Evolutionary conservation across 2,888 invertebrate genomes (phyloP), one percentile per base, ranked within the genome.

Genomic region (Ptilodon capucinus): DNA sequence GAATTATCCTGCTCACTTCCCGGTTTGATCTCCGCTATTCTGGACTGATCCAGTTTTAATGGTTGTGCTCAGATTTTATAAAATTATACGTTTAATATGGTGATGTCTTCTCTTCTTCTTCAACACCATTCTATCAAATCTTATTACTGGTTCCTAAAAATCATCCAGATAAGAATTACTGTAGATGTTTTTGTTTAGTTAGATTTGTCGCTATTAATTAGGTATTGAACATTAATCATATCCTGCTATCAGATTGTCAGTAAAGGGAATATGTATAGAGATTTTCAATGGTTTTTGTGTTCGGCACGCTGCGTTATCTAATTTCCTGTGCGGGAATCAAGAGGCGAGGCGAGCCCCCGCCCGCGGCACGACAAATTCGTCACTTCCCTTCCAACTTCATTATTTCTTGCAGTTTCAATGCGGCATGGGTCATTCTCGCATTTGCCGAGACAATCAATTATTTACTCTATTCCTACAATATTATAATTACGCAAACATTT

Each of bases 341-440:
- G 44, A 9, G 17, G 14, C 35, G 16, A 36, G 38, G 14, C 36
- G 17, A 9, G 32, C 40, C 23, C 38, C 44, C 19, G 51, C 41
- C 52, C 42, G 36, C 53, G 47, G 54, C 44, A 16, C 42, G 60
- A 66, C 64, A 64, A 68, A 68, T 63, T 54, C 53, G 51, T 48
- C 49, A 49, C 61, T 65, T 68, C 68, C 68, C 60, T 60, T 14
- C 58, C 54, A 51, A 42, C 42, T 54, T 50, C 48, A 60, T 66
- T 58, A 51, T 56, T 51, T 48, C 54, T 57, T 60, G 60, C 50
- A 41, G 57, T 57, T 46, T 50, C 51, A 64, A 51, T 48, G 47
- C 44, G 23, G 18, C 42, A 17, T 28, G 64, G 64, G 64, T n/a
- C 54, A 64, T 64, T 64, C 64, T 55, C 19, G 4, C n/a, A 6